Percentiles rank a stretch among this genome's conserved stretches.
Conservation (phyloP, 2,888 invertebrate genomes). For the Lasius platythorax region DNA sequence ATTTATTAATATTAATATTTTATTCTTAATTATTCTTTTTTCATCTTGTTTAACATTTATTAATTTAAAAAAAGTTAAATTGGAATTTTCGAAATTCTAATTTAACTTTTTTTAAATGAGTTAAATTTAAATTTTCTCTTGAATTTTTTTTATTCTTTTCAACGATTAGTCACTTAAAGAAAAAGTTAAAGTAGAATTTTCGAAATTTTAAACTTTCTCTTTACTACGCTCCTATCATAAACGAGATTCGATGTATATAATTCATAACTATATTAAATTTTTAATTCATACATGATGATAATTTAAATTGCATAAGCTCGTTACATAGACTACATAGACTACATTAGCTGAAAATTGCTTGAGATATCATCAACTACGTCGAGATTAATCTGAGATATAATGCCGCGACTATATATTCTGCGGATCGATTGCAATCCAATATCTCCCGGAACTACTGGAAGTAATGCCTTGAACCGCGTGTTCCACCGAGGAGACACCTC, state of each 20-base stretch:
- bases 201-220: background rate
- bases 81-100: background rate
- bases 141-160: background rate
- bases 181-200: background rate
- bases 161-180: background rate
- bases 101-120: too few relatives aligned
- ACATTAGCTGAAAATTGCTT: background rate
- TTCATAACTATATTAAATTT: background rate
- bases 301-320: background rate
- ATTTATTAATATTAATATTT: conserved; percentile 1
- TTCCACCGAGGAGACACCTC: background rate
- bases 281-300: background rate
- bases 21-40: background rate
- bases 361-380: conserved; percentile 5
- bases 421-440: conserved; percentile 21
- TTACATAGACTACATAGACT: background rate
- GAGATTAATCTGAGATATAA: conserved; percentile 28
- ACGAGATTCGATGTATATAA: background rate
- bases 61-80: background rate
- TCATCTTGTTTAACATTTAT: background rate
- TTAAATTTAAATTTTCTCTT: background rate
- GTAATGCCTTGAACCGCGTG: background rate
- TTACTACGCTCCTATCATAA: background rate
- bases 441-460: conserved; percentile 14
- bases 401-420: background rate